Conservation (phyloP, 2,888 invertebrate genomes). For the Aporophyla lueneburgensis region DNA sequence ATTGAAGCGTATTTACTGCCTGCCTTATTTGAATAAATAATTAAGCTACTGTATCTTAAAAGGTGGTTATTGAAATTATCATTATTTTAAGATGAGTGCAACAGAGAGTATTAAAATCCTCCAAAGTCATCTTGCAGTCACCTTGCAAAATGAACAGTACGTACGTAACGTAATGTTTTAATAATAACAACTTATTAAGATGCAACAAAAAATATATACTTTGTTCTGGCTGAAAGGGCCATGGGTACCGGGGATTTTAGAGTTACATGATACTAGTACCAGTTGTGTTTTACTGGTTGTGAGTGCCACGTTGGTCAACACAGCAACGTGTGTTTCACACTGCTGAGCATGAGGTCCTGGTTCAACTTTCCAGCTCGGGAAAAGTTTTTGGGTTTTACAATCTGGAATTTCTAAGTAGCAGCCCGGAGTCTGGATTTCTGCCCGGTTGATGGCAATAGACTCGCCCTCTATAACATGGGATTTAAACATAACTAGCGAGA, state of each 20-base stretch:
- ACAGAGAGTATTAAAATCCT: slow-evolving; percentile 2
- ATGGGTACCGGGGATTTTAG: not conserved
- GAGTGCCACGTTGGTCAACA: no score
- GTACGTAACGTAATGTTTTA: not conserved
- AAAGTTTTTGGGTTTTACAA: no score
- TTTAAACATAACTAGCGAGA: no score
- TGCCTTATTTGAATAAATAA: not conserved
- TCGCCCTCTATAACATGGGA: no score
- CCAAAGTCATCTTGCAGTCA: slow-evolving; percentile 42
- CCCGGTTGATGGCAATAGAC: no score
- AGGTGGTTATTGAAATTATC: not conserved
- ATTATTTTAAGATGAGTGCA: slow-evolving; percentile 21
- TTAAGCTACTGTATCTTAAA: not conserved
- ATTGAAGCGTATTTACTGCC: not conserved
- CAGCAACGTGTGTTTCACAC: no score
- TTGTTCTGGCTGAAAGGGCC: not conserved
- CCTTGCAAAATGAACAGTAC: not conserved
- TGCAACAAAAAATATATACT: not conserved
- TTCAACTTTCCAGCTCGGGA: no score
- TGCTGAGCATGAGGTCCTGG: no score
- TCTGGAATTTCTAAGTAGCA: no score
- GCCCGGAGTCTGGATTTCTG: no score
- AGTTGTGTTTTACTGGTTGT: no score
- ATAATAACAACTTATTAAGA: slow-evolving; percentile 13
- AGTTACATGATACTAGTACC: not conserved